Percentiles rank a stretch among this genome's conserved stretches.
These are phyloP conservation scores for Bombyx huttoni DNA, from an alignment of 2,888 invertebrate species.

Conservation along the genomic window DNA sequence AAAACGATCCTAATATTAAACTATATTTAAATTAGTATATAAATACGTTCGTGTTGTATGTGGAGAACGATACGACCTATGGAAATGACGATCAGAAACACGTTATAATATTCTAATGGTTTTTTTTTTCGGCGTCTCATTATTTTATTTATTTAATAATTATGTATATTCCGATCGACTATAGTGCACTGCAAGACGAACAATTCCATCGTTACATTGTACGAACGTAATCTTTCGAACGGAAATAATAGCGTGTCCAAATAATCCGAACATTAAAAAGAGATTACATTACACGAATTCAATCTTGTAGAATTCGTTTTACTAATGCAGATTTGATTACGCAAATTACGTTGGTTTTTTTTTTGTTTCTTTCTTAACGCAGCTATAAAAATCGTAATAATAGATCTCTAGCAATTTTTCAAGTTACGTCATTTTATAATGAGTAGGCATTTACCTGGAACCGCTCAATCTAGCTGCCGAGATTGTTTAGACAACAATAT, in stretches of 20 bases:
- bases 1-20: background rate
- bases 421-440: conserved; percentile 36
- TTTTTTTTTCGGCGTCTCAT: background rate
- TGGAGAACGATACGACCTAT: background rate
- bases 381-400: conserved; percentile 11
- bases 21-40: background rate
- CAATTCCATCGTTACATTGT: too few species aligned
- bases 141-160: background rate
- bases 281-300: conserved; percentile 18
- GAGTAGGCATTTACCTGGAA: conserved; percentile 28
- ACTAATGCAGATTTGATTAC: conserved; percentile 65
- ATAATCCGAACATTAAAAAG: conserved; percentile 30
- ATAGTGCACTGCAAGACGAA: too few species aligned
- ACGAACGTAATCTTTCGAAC: too few species aligned
- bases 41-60: background rate
- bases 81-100: background rate
- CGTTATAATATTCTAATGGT: background rate
- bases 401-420: conserved; percentile 22
- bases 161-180: too few species aligned
- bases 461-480: too few species aligned
- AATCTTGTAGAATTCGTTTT: conserved; percentile 26
- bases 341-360: conserved; percentile 28
- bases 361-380: conserved; percentile 28
- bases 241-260: conserved; percentile 22
- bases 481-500: too few species aligned